Conservation (phyloP, 1,140 invertebrate genomes). For the Ditylenchus dipsaci region DNA sequence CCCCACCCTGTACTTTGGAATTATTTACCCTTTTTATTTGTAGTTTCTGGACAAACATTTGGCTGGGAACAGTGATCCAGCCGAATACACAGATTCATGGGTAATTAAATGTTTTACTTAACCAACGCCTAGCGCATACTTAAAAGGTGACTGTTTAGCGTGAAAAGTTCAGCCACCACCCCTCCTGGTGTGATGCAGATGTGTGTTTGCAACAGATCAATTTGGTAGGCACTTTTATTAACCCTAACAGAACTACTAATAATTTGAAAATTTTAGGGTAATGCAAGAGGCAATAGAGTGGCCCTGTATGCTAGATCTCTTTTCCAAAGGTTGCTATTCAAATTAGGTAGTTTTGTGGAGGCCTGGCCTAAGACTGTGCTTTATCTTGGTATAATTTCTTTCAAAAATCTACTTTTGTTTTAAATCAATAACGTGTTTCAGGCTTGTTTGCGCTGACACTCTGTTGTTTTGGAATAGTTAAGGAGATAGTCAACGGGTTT, state of each 20-base stretch:
- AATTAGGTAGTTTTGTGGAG: slow-evolving; percentile 49
- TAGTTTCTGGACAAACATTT: slow-evolving; percentile 49
- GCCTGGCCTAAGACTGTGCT: slow-evolving; percentile 43
- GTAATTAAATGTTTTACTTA: too few species aligned
- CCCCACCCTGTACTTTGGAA: too few species aligned
- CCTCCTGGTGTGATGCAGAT: slow-evolving; percentile 58
- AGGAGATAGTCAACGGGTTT: slow-evolving; percentile 39
- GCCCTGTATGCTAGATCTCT: slow-evolving; percentile 53
- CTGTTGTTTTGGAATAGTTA: slow-evolving; percentile 37
- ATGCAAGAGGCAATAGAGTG: slow-evolving; percentile 48
- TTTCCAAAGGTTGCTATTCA: slow-evolving; percentile 48
- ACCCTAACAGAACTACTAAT: background rate
- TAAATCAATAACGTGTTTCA: too few species aligned
- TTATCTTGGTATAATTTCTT: slow-evolving; percentile 18
- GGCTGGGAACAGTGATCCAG: slow-evolving; percentile 52
- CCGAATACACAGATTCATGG: slow-evolving; percentile 51
- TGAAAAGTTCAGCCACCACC: slow-evolving; percentile 53
- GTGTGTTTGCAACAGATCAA: slow-evolving; percentile 56
- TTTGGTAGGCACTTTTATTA: slow-evolving; percentile 28
- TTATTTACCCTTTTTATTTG: slow-evolving; percentile 24
- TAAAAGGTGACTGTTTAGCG: background rate
- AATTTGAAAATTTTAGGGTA: slow-evolving; percentile 43
- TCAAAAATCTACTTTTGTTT: too few species aligned
- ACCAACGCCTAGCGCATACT: too few species aligned
- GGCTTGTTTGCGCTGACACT: slow-evolving; percentile 37